Percentiles rank a stretch among this genome's conserved stretches.
phyloP scores from a whole-genome alignment of 2,113 vertebrate species.

The Elaphurus davidianus region DNA sequence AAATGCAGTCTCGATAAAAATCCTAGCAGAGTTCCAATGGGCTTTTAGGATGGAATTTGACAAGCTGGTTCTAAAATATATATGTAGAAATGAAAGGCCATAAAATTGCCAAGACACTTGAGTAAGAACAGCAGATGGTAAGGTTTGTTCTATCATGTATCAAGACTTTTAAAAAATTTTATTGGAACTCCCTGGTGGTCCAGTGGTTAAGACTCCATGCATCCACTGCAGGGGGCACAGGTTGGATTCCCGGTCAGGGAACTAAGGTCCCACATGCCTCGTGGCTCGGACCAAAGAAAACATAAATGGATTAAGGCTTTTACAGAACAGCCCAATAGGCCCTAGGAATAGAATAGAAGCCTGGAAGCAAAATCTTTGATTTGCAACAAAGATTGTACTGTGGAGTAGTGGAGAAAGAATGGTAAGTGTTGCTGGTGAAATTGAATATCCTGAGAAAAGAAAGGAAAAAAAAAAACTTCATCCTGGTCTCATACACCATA shows the following conservation, averaged over 20 bases:
- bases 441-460: not conserved
- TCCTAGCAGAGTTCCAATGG: not conserved
- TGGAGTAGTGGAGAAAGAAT: not conserved
- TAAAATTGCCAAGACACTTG: not conserved
- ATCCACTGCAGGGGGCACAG: not conserved
- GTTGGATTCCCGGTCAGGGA: not conserved
- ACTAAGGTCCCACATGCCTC: not conserved
- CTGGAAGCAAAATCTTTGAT: not conserved
- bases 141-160: not conserved
- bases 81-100: not conserved
- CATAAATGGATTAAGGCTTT: not conserved
- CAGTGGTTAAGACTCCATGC: not conserved
- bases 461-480: not conserved
- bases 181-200: not conserved
- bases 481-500: not conserved
- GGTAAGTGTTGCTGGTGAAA: not conserved
- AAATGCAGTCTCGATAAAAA: not conserved
- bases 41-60: not conserved
- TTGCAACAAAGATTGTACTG: not conserved
- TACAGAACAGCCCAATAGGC: not conserved
- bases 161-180: not conserved
- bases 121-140: not conserved
- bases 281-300: not conserved
- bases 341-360: not conserved
- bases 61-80: not conserved